Percentiles rank a stretch among this genome's conserved stretches.
Evolutionary conservation across 2,113 vertebrate genomes (phyloP).

Genomic region (Chionodraco myersi): DNA sequence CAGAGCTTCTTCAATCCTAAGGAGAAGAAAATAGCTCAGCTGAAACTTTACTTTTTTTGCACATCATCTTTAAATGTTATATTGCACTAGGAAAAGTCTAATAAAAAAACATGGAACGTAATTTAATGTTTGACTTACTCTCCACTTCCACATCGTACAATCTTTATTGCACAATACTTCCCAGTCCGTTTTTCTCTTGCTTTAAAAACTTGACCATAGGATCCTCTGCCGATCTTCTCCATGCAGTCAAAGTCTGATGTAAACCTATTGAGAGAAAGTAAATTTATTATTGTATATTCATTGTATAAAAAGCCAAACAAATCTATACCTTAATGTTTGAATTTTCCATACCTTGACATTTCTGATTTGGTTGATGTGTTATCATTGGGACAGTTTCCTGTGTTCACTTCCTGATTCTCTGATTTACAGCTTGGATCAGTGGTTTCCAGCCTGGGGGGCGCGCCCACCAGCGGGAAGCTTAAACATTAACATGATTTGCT

Average conservation of each 20-base stretch:
- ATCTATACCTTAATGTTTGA: neutral
- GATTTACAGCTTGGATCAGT: no score
- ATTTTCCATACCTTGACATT: constrained; percentile 61
- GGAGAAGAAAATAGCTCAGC: neutral
- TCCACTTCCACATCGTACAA: constrained; percentile 44
- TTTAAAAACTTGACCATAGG: constrained; percentile 70
- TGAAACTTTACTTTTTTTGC: no score
- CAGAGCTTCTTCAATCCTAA: constrained; percentile 63
- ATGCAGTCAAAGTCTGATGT: constrained; percentile 51
- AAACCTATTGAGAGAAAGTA: constrained; percentile 61
- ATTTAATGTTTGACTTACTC: constrained; percentile 53
- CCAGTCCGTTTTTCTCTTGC: constrained; percentile 48
- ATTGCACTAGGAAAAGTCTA: no score
- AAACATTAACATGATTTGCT: no score
- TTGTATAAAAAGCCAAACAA: no score
- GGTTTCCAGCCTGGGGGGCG: no score
- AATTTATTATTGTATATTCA: no score
- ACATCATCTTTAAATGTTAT: neutral
- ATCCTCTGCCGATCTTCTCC: constrained; percentile 57
- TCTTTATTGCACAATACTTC: constrained; percentile 69
- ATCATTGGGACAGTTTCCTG: neutral
- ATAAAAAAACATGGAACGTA: neutral
- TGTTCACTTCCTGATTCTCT: neutral
- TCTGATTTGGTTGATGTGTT: neutral
- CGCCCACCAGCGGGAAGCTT: no score